These are phyloP conservation scores for Eriosoma lanigerum DNA, from an alignment of 1,140 invertebrate genomes.

Conservation along the genomic window DNA sequence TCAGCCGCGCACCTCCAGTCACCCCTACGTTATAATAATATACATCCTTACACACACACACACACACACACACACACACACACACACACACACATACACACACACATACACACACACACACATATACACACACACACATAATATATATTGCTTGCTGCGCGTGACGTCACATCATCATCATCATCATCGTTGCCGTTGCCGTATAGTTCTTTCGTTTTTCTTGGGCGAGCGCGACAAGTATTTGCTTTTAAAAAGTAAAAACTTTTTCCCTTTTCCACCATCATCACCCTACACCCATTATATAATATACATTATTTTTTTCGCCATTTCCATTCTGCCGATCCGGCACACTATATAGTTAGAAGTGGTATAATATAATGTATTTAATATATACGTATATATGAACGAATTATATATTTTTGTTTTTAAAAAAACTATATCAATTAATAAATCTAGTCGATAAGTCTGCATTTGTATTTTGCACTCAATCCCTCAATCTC, in stretches of 20 bases:
- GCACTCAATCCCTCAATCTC: background rate
- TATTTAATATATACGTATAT: background rate
- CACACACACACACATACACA: no score
- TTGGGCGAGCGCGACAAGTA: slow-evolving; percentile 41
- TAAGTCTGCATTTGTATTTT: background rate
- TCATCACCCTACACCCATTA: background rate
- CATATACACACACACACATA: no score
- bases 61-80: no score
- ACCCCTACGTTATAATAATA: background rate
- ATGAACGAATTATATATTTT: background rate
- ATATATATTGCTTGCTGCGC: background rate
- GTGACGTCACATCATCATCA: slow-evolving; percentile 33
- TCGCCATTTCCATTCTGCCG: background rate
- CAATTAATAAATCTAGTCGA: slow-evolving; percentile 10
- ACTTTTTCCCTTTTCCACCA: slow-evolving; percentile 14
- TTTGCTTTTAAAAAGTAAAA: slow-evolving; percentile 52
- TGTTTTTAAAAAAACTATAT: slow-evolving; percentile 4
- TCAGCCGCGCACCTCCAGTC: background rate
- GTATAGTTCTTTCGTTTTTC: slow-evolving; percentile 35
- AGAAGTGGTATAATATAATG: no score
- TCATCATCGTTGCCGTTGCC: background rate
- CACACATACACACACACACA: no score
- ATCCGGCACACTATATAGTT: no score
- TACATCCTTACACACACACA: no score
- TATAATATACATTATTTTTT: background rate